phyloP scores from a whole-genome alignment of 2,113 vertebrate genomes.

The Taurulus bubalis region DNA sequence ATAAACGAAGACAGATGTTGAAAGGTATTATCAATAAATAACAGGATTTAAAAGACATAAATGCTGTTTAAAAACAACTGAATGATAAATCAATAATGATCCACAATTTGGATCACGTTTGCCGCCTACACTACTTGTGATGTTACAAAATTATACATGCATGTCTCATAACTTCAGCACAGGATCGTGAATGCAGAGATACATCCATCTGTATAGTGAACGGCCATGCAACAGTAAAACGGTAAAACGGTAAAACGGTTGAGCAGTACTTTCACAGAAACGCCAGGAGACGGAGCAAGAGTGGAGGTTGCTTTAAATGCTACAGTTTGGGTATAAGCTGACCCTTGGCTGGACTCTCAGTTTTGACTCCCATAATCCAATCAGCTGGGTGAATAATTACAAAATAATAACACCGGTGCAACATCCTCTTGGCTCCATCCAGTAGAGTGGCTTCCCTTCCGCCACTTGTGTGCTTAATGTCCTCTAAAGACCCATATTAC shows the following conservation, averaged over 20 bases:
- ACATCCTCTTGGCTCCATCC: slow-evolving; percentile 77
- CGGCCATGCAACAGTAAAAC: neutral
- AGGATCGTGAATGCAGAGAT: slow-evolving; percentile 8
- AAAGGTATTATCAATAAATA: neutral
- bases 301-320: slow-evolving; percentile 22
- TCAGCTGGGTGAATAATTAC: slow-evolving; percentile 76
- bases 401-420: slow-evolving; percentile 73
- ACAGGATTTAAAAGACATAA: neutral
- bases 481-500: slow-evolving; percentile 89
- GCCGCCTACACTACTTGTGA: too few relatives aligned
- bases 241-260: neutral
- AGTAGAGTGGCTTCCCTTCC: slow-evolving; percentile 75
- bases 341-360: slow-evolving; percentile 77
- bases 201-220: neutral
- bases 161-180: neutral
- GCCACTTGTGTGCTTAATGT: slow-evolving; percentile 85
- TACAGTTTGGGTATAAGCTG: slow-evolving; percentile 59
- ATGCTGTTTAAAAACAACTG: neutral
- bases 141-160: neutral
- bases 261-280: neutral
- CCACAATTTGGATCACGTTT: neutral
- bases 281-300: neutral
- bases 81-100: neutral
- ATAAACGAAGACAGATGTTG: slow-evolving; percentile 2
- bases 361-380: slow-evolving; percentile 76